Conservation (phyloP, 2,888 invertebrate species). For the Sylvicola fuscatus region DNA sequence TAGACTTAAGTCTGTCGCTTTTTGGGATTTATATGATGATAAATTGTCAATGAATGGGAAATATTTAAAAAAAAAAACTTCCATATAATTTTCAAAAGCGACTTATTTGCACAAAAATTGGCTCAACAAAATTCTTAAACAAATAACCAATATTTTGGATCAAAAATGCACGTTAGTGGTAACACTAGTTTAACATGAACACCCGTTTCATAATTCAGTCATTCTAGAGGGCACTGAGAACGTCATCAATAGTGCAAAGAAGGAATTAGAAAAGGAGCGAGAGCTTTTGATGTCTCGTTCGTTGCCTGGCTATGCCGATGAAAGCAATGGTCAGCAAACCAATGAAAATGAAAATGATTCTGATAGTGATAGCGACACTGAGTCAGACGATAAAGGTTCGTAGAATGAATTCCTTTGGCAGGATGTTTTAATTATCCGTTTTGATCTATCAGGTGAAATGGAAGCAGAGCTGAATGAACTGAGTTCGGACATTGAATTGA, state of each 20-base stretch:
- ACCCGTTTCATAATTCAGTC: conserved; percentile 1
- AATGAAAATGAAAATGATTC: conserved; percentile 35
- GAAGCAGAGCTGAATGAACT: conserved; percentile 72
- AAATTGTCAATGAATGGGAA: too few species aligned
- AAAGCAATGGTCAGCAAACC: conserved; percentile 34
- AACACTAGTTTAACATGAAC: too few species aligned
- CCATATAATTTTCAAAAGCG: too few species aligned
- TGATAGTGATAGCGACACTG: conserved; percentile 37
- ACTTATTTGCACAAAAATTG: too few species aligned
- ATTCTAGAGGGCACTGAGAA: conserved; percentile 25
- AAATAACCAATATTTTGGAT: too few species aligned
- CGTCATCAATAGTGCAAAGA: conserved; percentile 57
- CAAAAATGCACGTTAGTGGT: too few species aligned
- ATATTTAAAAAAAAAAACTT: too few species aligned
- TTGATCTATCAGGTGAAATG: conserved; percentile 28
- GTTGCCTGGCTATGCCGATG: conserved; percentile 26
- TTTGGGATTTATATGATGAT: too few species aligned
- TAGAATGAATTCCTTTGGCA: background rate
- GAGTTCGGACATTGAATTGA: conserved; percentile 85
- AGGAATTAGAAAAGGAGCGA: conserved; percentile 50
- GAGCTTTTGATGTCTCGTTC: conserved; percentile 24
- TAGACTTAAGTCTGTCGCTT: too few species aligned
- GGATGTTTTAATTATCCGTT: conserved; percentile 1
- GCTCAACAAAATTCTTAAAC: too few species aligned
- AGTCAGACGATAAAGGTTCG: conserved; percentile 18